Conservation (phyloP, 2,113 vertebrate genomes). For the Antennarius striatus region DNA sequence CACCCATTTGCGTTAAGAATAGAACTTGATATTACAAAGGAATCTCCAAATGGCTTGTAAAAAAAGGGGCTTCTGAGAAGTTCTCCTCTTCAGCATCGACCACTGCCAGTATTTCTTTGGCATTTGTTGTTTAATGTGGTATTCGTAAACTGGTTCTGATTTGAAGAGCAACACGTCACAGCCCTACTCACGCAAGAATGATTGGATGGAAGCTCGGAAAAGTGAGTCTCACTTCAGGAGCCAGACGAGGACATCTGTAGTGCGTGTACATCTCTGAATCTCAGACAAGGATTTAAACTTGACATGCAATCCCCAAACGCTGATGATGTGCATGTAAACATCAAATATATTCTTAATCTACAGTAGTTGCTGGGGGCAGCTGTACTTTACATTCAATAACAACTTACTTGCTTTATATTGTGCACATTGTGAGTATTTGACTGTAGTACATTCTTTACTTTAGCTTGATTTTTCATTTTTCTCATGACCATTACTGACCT, state of each 20-base stretch:
- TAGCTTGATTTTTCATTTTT: too few relatives aligned
- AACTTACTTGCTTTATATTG: not conserved
- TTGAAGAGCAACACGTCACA: conserved; percentile 66
- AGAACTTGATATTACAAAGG: conserved; percentile 73
- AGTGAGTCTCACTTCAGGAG: conserved; percentile 56
- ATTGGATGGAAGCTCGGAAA: conserved; percentile 71
- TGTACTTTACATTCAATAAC: not conserved
- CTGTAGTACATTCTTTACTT: not conserved
- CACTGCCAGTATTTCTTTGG: conserved; percentile 60
- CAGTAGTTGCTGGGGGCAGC: not conserved
- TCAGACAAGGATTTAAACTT: conserved; percentile 17
- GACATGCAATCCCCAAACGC: conserved; percentile 36
- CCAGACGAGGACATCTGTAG: conserved; percentile 45
- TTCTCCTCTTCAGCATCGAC: conserved; percentile 45
- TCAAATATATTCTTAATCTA: conserved; percentile 6
- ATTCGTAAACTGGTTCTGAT: conserved; percentile 65
- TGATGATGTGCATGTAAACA: conserved; percentile 41
- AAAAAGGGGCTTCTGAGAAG: conserved; percentile 77
- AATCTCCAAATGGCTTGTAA: conserved; percentile 77
- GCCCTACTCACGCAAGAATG: conserved; percentile 62
- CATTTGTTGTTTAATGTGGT: conserved; percentile 75
- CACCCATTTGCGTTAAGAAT: conserved; percentile 70
- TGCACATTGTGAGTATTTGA: not conserved
- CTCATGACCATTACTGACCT: too few relatives aligned
- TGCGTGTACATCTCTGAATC: conserved; percentile 40